Base-by-base conservation (phyloP, 2,888 invertebrate genomes). In the Cephus sareptanus region DNA sequence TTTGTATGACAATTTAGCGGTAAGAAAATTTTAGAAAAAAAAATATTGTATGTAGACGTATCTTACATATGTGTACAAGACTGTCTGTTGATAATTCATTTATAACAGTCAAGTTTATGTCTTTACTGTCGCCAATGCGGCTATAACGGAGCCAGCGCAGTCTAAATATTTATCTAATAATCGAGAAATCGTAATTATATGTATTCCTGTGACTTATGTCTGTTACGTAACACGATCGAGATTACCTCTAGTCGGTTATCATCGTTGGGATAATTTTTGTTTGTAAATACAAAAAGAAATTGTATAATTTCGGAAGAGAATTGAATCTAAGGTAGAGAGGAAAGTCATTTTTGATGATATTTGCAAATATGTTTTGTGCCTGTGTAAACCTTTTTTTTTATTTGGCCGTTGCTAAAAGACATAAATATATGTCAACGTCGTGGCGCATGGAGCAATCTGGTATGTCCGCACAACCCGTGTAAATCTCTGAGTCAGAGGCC, bases 81-180 rank as follows among this genome's bases (percentile, higher is more conserved):
- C 34, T 40, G 75, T 75, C 77, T 83, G 83, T 87, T 87, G 81
- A 82, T 81, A 83, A 85, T 82, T 79, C 81, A 83, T 76, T 81
- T 80, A 70, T 77, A 78, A 80, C 77, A 75, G 80, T 74, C 74
- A 75, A 74, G 74, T 85, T 87, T 84, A 87, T 83, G 84, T 69
- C 86, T 84, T 83, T 79, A 78, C 79, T 77, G 86, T 85, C 87
- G 87, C 85, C 87, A 86, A 86, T 84, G 83, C 83, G 86, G 86
- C 85, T 83, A 83, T 88, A 85, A 85, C 79, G 76, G 81, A 81
- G 81, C 85, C 84, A 81, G 82, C 78, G 74, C 80, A 87, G 87
- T 80, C 86, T 87, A 89, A 89, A 89, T 87, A 87, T 89, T 89
- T 89, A 84, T 82, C 81, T 79, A 79, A 76, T 75, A 56, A 73